Percentiles rank a stretch among this genome's conserved stretches.
phyloP scores from a whole-genome alignment of 2,888 invertebrate species.

The Ophion obscuratus region DNA sequence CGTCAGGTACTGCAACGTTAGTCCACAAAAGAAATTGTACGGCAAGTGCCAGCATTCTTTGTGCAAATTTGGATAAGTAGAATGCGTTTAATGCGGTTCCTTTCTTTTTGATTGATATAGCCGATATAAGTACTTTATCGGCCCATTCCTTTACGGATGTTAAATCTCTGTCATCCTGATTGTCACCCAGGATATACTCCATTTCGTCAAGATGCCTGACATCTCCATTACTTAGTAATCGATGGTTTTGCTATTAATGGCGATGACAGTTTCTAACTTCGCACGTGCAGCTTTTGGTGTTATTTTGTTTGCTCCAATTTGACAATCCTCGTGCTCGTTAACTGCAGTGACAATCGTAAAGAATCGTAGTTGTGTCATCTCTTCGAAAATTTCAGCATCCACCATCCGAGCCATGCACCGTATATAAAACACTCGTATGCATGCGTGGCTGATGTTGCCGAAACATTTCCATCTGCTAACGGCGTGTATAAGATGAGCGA shows the following conservation, averaged over 20 bases:
- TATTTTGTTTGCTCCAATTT: neutral
- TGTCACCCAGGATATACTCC: neutral
- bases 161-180: neutral
- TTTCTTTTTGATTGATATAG: neutral
- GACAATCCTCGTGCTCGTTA: slow-evolving; percentile 6
- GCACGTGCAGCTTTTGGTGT: slow-evolving; percentile 19
- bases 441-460: too few species aligned
- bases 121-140: neutral
- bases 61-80: slow-evolving; percentile 14
- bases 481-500: too few species aligned
- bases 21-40: slow-evolving; percentile 39
- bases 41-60: neutral
- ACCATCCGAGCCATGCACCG: too few species aligned
- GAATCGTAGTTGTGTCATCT: neutral
- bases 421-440: too few species aligned
- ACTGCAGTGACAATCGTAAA: slow-evolving; percentile 8
- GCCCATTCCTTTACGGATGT: neutral
- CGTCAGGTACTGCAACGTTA: neutral
- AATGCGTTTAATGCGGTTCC: slow-evolving; percentile 23
- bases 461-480: too few species aligned
- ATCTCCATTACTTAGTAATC: neutral
- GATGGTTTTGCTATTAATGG: neutral
- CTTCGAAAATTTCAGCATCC: too few species aligned
- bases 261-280: slow-evolving; percentile 6
- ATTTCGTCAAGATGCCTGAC: neutral